Base-by-base conservation (phyloP, 1,140 invertebrate species). In the Sitophilus oryzae region DNA sequence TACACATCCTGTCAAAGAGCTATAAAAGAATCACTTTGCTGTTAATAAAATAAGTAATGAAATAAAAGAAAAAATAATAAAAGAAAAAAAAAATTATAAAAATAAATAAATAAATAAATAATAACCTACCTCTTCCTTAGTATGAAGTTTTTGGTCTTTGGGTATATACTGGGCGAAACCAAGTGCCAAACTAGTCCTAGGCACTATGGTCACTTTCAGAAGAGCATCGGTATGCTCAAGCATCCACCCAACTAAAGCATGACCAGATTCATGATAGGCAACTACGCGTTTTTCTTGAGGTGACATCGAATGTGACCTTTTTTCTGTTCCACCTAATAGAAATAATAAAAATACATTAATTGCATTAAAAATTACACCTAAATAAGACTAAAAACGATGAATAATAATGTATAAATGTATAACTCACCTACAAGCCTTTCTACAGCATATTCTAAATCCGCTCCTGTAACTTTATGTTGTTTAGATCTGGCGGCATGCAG, bases 191-290 rank as follows among this genome's bases (percentile, higher is more conserved):
- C 85, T 93, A 0, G 93, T 97, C 51, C 94, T 74, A 0, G 94
- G 94, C 18, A 96, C 88, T 56, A 98, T 96, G 0, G 94, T 87
- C 1, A 97, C 91, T 76, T 96, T 98, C 0, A 98, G 76, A n/a
- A 98, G 73, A 11, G 94, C 91, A 76, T 98, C 93, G 0, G 95
- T 95, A 60, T 96, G 84, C 63, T 94, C 83, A 3, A 98, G 73
- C 63, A 98, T 74, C 96, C 96, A 99, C 4, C 93, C 93, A 9
- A 95, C 85, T 0, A 99, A 66, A 0, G 95, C 95, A 75, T 98
- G 95, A 0, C 96, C 96, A 10, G 92, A 87, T 76, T 99, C 96
- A 69, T 98, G 95, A 73, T 91, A 97, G 0, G 95, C 95, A 0
- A 98, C 86, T 11, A 94, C 77, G 51, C 75, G 74, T 70, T 86